A percentile compares a stretch with the other conserved stretches of the same genome.
phyloP scores from a whole-genome alignment of 2,888 invertebrate species.

The Erynnis tages region DNA sequence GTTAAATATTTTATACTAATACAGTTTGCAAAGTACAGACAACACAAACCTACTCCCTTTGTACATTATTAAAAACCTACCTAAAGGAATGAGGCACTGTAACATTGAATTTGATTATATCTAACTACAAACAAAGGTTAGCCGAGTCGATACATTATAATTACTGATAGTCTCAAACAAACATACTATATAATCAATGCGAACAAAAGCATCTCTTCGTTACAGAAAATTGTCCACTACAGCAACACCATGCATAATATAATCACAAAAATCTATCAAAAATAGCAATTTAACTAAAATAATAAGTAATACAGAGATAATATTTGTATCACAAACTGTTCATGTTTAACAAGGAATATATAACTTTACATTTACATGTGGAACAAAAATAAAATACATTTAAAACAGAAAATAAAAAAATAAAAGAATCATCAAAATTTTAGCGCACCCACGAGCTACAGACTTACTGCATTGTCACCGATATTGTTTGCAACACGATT shows the following conservation, averaged over 20 bases:
- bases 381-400: constrained; percentile 9
- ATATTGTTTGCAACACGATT: no score
- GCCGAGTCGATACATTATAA: not conserved
- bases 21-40: not conserved
- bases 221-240: not conserved
- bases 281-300: constrained; percentile 15
- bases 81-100: constrained; percentile 23
- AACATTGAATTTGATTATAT: constrained; percentile 11
- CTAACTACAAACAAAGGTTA: constrained; percentile 14
- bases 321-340: constrained; percentile 23
- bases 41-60: not conserved
- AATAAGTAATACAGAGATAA: constrained; percentile 16
- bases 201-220: not conserved
- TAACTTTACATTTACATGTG: constrained; percentile 11
- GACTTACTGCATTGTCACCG: no score
- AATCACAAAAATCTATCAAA: constrained; percentile 19
- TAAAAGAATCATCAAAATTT: no score
- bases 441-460: no score
- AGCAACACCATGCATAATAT: not conserved
- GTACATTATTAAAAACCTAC: constrained; percentile 17
- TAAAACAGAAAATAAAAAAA: not conserved
- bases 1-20: no score
- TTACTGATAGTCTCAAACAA: not conserved
- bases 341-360: constrained; percentile 18
- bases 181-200: not conserved